Evolutionary conservation across 2,113 vertebrate species (phyloP).

Genomic region (Chamaea fasciata): DNA sequence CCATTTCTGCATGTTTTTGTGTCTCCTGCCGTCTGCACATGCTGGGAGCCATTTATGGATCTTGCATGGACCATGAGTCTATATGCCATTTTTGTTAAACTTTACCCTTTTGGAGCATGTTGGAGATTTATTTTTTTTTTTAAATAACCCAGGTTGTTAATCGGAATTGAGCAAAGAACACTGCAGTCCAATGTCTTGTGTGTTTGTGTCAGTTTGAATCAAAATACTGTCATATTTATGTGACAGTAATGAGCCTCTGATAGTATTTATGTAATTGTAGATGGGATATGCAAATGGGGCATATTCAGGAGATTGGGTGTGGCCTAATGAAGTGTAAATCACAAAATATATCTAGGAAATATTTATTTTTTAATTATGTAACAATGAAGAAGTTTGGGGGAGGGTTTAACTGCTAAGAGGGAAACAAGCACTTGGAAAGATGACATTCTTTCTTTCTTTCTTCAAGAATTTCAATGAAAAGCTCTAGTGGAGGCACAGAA

Average conservation of each 20-base stretch:
- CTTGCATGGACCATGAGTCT: not conserved
- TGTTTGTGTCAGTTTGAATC: not conserved
- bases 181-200: not conserved
- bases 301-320: not conserved
- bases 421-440: not conserved
- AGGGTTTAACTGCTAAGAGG: not conserved
- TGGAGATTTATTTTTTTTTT: not conserved
- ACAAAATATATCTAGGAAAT: not conserved
- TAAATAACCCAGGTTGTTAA: not conserved
- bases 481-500: not conserved
- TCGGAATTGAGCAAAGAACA: not conserved
- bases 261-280: not conserved
- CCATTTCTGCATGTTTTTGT: not conserved
- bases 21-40: not conserved
- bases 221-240: not conserved
- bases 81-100: not conserved
- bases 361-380: constrained; percentile 28
- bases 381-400: constrained; percentile 36
- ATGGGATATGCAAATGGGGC: not conserved
- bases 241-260: not conserved
- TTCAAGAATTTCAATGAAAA: constrained; percentile 12
- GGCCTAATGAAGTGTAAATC: not conserved
- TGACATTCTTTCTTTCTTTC: not conserved
- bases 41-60: not conserved
- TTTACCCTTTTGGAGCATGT: not conserved